phyloP scores from a whole-genome alignment of 1,140 invertebrate genomes.

The Caerostris darwini region DNA sequence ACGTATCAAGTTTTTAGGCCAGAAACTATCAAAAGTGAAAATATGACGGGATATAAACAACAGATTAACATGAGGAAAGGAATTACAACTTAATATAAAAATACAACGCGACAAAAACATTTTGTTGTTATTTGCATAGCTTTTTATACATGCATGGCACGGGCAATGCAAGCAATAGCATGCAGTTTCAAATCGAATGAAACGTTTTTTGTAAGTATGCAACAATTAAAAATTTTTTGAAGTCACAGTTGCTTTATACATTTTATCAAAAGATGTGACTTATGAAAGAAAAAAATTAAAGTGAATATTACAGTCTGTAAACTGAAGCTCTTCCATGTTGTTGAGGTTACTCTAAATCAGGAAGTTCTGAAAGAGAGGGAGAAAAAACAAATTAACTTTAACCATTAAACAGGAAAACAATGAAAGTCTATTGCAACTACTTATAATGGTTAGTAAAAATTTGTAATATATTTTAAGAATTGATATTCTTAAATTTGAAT shows the following conservation, averaged over 20 bases:
- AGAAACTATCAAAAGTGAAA: neutral
- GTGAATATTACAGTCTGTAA: constrained; percentile 76
- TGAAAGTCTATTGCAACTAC: neutral
- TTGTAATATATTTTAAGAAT: neutral
- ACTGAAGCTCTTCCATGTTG: constrained; percentile 67
- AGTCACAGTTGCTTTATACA: constrained; percentile 66
- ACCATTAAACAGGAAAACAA: neutral
- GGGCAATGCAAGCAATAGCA: constrained; percentile 58
- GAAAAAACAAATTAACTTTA: neutral
- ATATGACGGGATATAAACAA: neutral
- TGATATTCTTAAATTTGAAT: too few relatives aligned
- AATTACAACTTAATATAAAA: constrained; percentile 26
- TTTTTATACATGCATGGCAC: constrained; percentile 74
- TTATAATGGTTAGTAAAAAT: neutral
- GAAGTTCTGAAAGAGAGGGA: constrained; percentile 68
- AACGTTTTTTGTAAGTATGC: constrained; percentile 54
- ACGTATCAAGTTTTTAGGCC: neutral
- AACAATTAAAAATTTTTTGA: constrained; percentile 59
- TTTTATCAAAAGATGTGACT: constrained; percentile 74
- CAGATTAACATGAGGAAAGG: neutral
- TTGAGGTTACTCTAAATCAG: constrained; percentile 58
- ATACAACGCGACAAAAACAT: constrained; percentile 23
- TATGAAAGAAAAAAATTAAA: constrained; percentile 71
- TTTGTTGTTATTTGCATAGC: constrained; percentile 53
- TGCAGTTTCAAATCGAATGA: constrained; percentile 59